Conservation (phyloP, 2,797 vertebrate species). For the Rhadinocentrus ornatus region DNA sequence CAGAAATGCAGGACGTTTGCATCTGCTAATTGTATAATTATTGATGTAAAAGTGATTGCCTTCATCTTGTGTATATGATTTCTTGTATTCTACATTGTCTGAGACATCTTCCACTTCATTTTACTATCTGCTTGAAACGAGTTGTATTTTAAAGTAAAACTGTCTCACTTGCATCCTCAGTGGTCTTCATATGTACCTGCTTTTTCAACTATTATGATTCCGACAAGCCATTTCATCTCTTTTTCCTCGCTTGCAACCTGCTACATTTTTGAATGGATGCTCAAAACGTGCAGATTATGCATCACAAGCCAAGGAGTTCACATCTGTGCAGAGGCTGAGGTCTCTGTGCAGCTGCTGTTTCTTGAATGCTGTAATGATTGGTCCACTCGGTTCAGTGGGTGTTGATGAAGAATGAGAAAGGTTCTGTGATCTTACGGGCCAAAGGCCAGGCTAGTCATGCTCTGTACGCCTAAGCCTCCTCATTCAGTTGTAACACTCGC, state of each 20-base stretch:
- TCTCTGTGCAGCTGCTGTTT: slow-evolving; percentile 6
- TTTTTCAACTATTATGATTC: slow-evolving; percentile 39
- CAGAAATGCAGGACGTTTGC: slow-evolving; percentile 30
- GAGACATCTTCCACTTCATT: slow-evolving; percentile 29
- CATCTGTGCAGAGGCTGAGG: slow-evolving; percentile 16
- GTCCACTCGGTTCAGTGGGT: slow-evolving; percentile 38
- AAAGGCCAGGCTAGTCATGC: slow-evolving; percentile 55
- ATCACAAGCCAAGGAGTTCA: not conserved
- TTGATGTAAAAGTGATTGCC: slow-evolving; percentile 33
- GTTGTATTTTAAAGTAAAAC: slow-evolving; percentile 58
- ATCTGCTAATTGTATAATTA: slow-evolving; percentile 44
- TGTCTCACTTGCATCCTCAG: not conserved
- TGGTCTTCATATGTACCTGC: not conserved
- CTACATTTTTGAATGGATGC: not conserved
- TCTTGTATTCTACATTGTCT: slow-evolving; percentile 31
- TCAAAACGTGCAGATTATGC: not conserved
- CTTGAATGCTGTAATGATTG: slow-evolving; percentile 9
- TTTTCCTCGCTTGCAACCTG: not conserved
- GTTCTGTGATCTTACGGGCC: slow-evolving; percentile 46
- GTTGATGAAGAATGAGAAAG: slow-evolving; percentile 46
- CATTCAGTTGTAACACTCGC: slow-evolving; percentile 37
- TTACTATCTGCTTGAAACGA: slow-evolving; percentile 28
- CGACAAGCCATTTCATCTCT: not conserved
- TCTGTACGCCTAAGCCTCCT: slow-evolving; percentile 46
- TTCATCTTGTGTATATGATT: slow-evolving; percentile 39